Conservation (phyloP, 2,797 vertebrate genomes). For the Gobionotothen gibberifrons region DNA sequence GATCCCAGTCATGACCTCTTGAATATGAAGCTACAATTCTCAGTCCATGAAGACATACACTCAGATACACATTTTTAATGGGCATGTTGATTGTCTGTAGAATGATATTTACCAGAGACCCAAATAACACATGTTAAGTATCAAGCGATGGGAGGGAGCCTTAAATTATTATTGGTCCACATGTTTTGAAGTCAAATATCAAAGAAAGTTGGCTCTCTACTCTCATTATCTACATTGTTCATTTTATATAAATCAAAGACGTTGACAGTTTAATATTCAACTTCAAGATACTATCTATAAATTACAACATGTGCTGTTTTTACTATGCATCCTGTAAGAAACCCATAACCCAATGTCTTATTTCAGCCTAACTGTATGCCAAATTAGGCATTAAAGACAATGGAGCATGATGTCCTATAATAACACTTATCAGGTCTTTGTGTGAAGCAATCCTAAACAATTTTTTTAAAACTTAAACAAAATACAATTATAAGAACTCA, state of each 20-base stretch:
- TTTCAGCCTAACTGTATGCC: background rate
- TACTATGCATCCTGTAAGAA: background rate
- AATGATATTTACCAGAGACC: constrained; percentile 25
- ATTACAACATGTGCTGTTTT: background rate
- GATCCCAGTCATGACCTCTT: constrained; percentile 46
- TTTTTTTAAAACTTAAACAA: background rate
- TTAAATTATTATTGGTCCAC: constrained; percentile 22
- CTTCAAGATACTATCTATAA: constrained; percentile 12
- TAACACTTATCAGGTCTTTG: background rate
- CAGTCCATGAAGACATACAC: constrained; percentile 17
- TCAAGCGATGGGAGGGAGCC: constrained; percentile 44
- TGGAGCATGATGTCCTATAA: background rate
- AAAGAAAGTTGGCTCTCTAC: constrained; percentile 21
- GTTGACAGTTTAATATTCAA: constrained; percentile 35
- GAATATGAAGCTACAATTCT: constrained; percentile 21
- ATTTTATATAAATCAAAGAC: constrained; percentile 9
- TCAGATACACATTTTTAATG: constrained; percentile 29
- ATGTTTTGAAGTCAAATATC: constrained; percentile 45
- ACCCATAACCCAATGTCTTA: background rate
- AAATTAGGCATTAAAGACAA: background rate
- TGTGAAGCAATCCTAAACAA: background rate
- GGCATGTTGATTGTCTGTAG: constrained; percentile 26
- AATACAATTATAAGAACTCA: background rate
- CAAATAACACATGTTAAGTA: constrained; percentile 38
- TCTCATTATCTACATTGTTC: constrained; percentile 3